Evolutionary conservation across 2,113 vertebrate genomes (phyloP).

Genomic region (Daphoenositta chrysoptera): DNA sequence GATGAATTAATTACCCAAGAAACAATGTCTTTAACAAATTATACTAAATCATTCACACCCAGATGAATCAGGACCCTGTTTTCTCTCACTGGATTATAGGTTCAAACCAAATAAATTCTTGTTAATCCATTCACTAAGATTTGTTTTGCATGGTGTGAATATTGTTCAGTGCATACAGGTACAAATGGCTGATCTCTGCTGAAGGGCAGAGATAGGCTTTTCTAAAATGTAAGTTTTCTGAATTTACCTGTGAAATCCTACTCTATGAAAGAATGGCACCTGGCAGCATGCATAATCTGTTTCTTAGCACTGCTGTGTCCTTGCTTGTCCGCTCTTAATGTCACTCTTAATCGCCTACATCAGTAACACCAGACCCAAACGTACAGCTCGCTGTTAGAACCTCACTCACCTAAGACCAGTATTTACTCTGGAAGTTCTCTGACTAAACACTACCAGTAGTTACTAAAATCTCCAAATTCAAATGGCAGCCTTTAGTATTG

Average conservation of each 20-base stretch:
- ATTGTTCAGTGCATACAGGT: not conserved
- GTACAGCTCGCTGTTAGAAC: not conserved
- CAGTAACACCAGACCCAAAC: not conserved
- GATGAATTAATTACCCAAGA: not conserved
- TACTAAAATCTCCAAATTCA: not conserved
- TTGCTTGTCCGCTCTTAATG: not conserved
- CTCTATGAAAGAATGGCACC: not conserved
- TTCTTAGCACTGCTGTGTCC: not conserved
- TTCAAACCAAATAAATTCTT: not conserved
- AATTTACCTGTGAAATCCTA: not conserved
- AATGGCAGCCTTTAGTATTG: not conserved
- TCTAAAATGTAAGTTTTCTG: not conserved
- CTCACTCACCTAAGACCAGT: not conserved
- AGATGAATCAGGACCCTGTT: not conserved
- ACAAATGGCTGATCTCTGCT: not conserved
- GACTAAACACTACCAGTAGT: not conserved
- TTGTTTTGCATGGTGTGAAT: not conserved
- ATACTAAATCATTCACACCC: not conserved
- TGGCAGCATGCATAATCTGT: not conserved
- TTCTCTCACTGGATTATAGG: not conserved
- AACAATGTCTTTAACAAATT: not conserved
- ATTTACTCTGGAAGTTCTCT: not conserved
- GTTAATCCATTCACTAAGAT: not conserved
- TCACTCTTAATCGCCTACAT: not conserved
- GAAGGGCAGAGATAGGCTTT: not conserved